These are phyloP conservation scores for Sinocyclocheilus grahami DNA, from an alignment of 2,113 vertebrate species.

Conservation along the genomic window DNA sequence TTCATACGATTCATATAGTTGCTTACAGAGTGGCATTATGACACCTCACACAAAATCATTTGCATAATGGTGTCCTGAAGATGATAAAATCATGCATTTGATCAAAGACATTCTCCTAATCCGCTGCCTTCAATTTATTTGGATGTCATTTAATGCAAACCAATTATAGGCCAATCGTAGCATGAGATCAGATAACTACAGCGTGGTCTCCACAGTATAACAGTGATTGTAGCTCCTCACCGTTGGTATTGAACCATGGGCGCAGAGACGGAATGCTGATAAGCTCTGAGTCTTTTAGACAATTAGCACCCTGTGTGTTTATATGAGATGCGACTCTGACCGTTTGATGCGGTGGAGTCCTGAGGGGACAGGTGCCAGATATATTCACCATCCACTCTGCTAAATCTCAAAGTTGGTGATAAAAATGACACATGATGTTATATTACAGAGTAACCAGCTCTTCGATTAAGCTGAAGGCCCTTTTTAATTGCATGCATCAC, in stretches of 20 bases:
- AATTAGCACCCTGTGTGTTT: constrained; percentile 22
- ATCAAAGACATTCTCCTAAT: constrained; percentile 18
- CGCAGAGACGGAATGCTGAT: constrained; percentile 1
- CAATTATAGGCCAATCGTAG: constrained; percentile 33
- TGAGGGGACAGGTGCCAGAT: neutral
- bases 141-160: constrained; percentile 21
- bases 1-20: neutral
- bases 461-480: neutral
- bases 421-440: constrained; percentile 6
- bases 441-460: neutral
- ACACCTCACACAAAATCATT: neutral
- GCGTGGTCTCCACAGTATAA: neutral
- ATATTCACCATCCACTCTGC: neutral
- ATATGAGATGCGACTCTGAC: neutral
- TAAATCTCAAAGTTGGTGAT: constrained; percentile 12
- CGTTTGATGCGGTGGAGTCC: neutral
- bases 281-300: constrained; percentile 30
- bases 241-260: constrained; percentile 9
- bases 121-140: constrained; percentile 11
- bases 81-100: constrained; percentile 27
- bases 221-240: constrained; percentile 3
- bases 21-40: neutral
- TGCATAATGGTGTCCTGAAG: neutral
- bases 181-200: constrained; percentile 35
- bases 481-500: neutral